Conservation (phyloP, 2,888 invertebrate species). For the Hydraecia micacea region DNA sequence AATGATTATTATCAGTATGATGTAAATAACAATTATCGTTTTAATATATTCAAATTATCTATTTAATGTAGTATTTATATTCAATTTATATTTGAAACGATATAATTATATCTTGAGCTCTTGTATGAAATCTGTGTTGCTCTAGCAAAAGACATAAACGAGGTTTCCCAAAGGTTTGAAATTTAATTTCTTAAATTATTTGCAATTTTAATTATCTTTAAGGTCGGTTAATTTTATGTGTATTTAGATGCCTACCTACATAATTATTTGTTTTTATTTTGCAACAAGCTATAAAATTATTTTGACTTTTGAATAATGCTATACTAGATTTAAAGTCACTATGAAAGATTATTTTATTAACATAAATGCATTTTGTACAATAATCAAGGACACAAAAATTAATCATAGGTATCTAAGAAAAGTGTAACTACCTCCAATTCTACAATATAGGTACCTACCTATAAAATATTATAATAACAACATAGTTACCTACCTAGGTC, state of each 20-base stretch:
- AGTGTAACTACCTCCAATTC: background rate
- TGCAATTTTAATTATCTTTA: background rate
- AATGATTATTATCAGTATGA: slow-evolving; percentile 31
- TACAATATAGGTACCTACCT: background rate
- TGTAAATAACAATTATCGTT: slow-evolving; percentile 40
- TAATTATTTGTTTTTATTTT: background rate
- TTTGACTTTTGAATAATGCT: background rate
- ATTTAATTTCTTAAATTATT: background rate
- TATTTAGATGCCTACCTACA: background rate
- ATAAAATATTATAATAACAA: too few relatives aligned
- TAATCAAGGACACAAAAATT: background rate
- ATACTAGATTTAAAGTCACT: background rate
- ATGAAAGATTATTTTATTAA: background rate
- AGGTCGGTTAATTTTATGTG: background rate
- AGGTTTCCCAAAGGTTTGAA: slow-evolving; percentile 20
- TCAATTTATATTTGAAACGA: background rate
- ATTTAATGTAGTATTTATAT: slow-evolving; percentile 7
- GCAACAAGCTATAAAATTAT: background rate
- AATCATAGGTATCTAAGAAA: slow-evolving; percentile 1
- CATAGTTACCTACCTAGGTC: background rate
- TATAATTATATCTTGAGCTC: background rate
- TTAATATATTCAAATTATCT: slow-evolving; percentile 9
- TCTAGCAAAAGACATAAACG: slow-evolving; percentile 74
- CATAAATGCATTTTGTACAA: background rate
- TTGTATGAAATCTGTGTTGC: slow-evolving; percentile 19